These are phyloP conservation scores for Cantharis nigra DNA, from an alignment of 2,888 invertebrate species.

Conservation along the genomic window DNA sequence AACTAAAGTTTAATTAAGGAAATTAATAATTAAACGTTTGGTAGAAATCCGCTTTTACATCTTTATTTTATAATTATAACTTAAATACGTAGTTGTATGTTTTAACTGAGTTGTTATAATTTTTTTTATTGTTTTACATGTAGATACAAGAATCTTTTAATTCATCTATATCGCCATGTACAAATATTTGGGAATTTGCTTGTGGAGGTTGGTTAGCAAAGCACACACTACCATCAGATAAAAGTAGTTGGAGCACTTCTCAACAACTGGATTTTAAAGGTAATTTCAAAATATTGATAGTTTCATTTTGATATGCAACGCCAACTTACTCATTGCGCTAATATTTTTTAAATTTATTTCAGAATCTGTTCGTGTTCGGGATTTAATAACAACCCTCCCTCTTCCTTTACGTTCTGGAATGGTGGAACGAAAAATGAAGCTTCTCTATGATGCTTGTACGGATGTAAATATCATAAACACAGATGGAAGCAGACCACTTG, in stretches of 20 bases:
- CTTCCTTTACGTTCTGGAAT: constrained; percentile 53
- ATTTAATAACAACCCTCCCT: constrained; percentile 57
- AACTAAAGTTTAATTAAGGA: too few species aligned
- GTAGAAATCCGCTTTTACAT: too few species aligned
- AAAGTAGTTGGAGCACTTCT: constrained; percentile 55
- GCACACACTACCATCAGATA: constrained; percentile 54
- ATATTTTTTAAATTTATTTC: not conserved
- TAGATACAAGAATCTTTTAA: constrained; percentile 58
- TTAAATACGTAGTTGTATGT: not conserved
- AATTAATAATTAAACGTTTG: too few species aligned
- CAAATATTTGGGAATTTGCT: constrained; percentile 57
- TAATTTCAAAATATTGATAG: constrained; percentile 29
- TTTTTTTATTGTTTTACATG: constrained; percentile 27
- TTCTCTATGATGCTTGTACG: constrained; percentile 64
- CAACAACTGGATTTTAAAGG: constrained; percentile 53
- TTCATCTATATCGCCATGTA: constrained; percentile 56
- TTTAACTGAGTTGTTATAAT: not conserved
- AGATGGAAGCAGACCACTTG: constrained; percentile 54
- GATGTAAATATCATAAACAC: constrained; percentile 57
- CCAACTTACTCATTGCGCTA: not conserved
- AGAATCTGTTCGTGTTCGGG: constrained; percentile 56
- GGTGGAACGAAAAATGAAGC: constrained; percentile 62
- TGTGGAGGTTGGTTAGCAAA: constrained; percentile 60
- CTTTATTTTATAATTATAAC: too few species aligned
- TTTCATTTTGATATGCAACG: not conserved